These are phyloP conservation scores for Meiosimyza decipiens DNA, from an alignment of 2,888 invertebrate genomes.

Conservation along the genomic window DNA sequence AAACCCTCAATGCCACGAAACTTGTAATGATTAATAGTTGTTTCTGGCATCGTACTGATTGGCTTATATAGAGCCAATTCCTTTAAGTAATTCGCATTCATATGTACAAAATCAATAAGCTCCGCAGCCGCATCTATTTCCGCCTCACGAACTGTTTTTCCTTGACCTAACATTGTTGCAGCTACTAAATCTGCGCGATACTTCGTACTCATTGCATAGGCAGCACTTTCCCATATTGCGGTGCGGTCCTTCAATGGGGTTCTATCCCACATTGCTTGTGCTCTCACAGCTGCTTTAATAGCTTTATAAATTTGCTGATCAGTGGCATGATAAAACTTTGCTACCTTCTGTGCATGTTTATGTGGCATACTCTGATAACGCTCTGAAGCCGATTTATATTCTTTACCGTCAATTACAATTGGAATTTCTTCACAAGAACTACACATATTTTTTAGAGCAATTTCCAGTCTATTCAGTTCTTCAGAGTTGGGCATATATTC, in stretches of 20 bases:
- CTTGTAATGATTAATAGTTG: constrained; percentile 82
- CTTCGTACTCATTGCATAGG: constrained; percentile 85
- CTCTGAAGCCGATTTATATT: constrained; percentile 77
- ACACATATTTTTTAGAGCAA: constrained; percentile 74
- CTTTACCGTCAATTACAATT: constrained; percentile 90
- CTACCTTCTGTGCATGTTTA: constrained; percentile 83
- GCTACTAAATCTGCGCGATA: constrained; percentile 91
- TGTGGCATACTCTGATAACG: constrained; percentile 88
- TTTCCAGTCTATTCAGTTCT: constrained; percentile 80
- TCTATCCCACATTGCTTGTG: constrained; percentile 87
- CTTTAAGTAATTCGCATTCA: constrained; percentile 82
- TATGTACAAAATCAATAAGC: constrained; percentile 90
- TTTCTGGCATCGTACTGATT: constrained; percentile 77
- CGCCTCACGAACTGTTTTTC: constrained; percentile 92
- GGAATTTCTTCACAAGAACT: constrained; percentile 83
- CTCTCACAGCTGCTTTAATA: constrained; percentile 78
- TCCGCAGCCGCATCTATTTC: constrained; percentile 97
- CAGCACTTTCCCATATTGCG: constrained; percentile 85
- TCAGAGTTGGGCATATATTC: constrained; percentile 82
- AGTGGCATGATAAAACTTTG: constrained; percentile 90
- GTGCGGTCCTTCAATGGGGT: constrained; percentile 82
- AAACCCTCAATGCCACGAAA: constrained; percentile 95
- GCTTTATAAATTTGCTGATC: constrained; percentile 83
- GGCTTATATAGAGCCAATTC: constrained; percentile 89
- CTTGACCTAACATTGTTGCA: constrained; percentile 95